Percentiles rank a stretch among this genome's conserved stretches.
These are phyloP conservation scores for Leptarthrus brevirostris DNA, from an alignment of 2,888 invertebrate species.

Conservation along the genomic window DNA sequence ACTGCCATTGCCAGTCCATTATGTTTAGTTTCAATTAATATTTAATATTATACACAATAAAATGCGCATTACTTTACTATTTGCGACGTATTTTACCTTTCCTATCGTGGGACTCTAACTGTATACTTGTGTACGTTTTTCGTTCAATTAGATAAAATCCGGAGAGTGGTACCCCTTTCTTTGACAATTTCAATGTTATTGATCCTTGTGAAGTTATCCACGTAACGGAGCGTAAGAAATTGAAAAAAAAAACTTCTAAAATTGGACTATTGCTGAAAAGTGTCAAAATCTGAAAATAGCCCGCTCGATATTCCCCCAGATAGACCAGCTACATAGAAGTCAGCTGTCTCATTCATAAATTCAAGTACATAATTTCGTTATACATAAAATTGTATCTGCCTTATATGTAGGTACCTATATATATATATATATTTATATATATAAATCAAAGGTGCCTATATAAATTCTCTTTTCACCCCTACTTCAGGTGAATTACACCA, in stretches of 20 bases:
- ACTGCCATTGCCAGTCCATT: too few relatives aligned
- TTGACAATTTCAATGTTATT: too few relatives aligned
- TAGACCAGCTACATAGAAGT: constrained; percentile 34
- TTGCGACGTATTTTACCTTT: too few relatives aligned
- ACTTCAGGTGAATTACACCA: constrained; percentile 8
- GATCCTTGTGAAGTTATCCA: too few relatives aligned
- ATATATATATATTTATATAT: background rate
- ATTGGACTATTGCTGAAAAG: background rate
- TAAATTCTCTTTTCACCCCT: background rate
- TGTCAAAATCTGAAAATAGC: constrained; percentile 43
- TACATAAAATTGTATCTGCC: background rate
- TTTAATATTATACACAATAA: too few relatives aligned
- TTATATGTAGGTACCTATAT: background rate
- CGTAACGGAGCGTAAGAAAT: too few relatives aligned
- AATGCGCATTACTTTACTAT: too few relatives aligned
- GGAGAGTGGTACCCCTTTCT: too few relatives aligned
- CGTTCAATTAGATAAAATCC: too few relatives aligned
- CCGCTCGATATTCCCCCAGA: constrained; percentile 30
- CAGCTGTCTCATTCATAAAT: constrained; percentile 47
- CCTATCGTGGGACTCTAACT: too few relatives aligned
- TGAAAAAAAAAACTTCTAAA: background rate
- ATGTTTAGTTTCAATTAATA: too few relatives aligned
- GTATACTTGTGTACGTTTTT: too few relatives aligned
- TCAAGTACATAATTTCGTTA: background rate
- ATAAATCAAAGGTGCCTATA: background rate